phyloP scores from a whole-genome alignment of 1,140 invertebrate genomes.

The Cotesia typhae region DNA sequence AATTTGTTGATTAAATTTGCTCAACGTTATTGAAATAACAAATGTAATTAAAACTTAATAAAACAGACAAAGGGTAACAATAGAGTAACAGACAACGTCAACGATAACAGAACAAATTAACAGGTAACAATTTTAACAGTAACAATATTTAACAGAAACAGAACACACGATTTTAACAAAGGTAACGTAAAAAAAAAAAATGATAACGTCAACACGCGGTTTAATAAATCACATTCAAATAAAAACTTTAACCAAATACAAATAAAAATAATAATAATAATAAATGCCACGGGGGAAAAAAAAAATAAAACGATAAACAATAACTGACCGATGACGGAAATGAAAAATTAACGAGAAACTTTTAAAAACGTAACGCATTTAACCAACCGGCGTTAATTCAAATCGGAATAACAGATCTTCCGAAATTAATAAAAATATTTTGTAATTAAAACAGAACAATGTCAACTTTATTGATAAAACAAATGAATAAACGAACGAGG shows the following conservation, averaged over 20 bases:
- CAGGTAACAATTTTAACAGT: slow-evolving; percentile 31
- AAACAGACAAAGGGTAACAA: too few relatives aligned
- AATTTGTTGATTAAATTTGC: too few relatives aligned
- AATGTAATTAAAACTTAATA: too few relatives aligned
- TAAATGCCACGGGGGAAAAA: slow-evolving; percentile 8
- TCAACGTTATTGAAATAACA: too few relatives aligned
- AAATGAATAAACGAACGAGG: background rate
- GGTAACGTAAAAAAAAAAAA: background rate
- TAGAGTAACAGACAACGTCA: background rate
- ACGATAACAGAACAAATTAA: slow-evolving; percentile 16
- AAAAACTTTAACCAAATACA: slow-evolving; percentile 9
- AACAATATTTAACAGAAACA: slow-evolving; percentile 17
- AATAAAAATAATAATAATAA: background rate
- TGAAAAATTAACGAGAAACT: slow-evolving; percentile 13
- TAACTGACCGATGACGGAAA: slow-evolving; percentile 10
- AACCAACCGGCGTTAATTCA: too few relatives aligned
- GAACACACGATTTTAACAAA: background rate
- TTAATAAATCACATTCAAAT: slow-evolving; percentile 10
- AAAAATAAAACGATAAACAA: slow-evolving; percentile 19
- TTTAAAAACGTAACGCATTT: too few relatives aligned
- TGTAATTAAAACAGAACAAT: slow-evolving; percentile 23
- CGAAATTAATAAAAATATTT: slow-evolving; percentile 23
- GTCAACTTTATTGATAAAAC: slow-evolving; percentile 17
- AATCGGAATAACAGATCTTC: background rate
- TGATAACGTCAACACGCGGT: too few relatives aligned